Evolutionary conservation across 2,113 vertebrate genomes (phyloP).

Genomic region (Corydoras sp.): DNA sequence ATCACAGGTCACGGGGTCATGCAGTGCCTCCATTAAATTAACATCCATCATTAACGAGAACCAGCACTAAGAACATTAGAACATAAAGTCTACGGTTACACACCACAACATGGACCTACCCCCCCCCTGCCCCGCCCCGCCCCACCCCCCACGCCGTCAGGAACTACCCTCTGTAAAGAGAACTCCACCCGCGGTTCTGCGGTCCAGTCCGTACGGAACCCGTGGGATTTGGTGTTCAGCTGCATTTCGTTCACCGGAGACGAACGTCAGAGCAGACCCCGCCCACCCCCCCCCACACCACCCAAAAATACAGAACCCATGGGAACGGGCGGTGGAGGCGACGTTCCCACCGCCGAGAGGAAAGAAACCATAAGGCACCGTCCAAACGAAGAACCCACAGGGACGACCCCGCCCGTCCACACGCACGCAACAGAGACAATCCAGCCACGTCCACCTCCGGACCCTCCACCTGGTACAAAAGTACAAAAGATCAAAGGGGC

Average conservation of each 20-base stretch:
- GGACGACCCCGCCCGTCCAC: conserved; percentile 29
- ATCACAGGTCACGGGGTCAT: conserved; percentile 80
- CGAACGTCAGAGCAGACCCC: conserved; percentile 17
- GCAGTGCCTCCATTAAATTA: conserved; percentile 77
- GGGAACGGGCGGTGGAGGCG: conserved; percentile 11
- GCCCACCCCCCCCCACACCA: too few species aligned
- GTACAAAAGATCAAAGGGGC: conserved; percentile 52
- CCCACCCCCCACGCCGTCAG: too few species aligned
- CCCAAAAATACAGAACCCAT: too few species aligned
- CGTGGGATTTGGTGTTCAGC: conserved; percentile 49
- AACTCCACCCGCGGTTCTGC: too few species aligned
- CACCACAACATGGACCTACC: too few species aligned
- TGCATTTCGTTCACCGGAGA: conserved; percentile 33
- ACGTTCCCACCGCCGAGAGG: too few species aligned
- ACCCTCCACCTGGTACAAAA: conserved; percentile 57
- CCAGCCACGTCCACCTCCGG: conserved; percentile 45
- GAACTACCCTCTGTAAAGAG: too few species aligned
- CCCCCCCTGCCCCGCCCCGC: too few species aligned
- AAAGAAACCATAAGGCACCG: conserved; percentile 61
- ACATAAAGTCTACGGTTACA: conserved; percentile 56
- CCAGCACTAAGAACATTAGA: conserved; percentile 68
- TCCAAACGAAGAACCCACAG: conserved; percentile 36
- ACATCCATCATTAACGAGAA: conserved; percentile 53
- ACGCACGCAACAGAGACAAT: conserved; percentile 29
- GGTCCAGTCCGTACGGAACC: conserved; percentile 38